phyloP scores from a whole-genome alignment of 2,113 vertebrate species.

The Pangasianodon gigas region DNA sequence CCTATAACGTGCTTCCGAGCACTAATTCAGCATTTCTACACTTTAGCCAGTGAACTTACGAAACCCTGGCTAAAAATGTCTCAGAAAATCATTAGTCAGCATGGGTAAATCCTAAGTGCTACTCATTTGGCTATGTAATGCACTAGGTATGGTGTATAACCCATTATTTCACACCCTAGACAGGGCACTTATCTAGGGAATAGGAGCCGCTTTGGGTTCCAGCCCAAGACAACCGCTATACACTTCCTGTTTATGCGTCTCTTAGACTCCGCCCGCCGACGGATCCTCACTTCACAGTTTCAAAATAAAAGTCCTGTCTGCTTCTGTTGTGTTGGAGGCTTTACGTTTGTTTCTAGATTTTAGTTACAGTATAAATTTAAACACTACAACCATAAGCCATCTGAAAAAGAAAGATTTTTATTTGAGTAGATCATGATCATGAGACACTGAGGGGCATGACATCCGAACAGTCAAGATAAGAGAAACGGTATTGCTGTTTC shows the following conservation, averaged over 20 bases:
- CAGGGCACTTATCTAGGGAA: background rate
- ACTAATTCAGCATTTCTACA: background rate
- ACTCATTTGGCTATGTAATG: background rate
- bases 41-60: background rate
- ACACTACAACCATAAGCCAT: background rate
- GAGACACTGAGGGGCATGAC: background rate
- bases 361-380: background rate
- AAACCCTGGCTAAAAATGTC: background rate
- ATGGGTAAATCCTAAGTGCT: background rate
- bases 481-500: background rate
- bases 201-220: background rate
- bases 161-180: background rate
- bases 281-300: background rate
- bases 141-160: background rate
- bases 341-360: no score
- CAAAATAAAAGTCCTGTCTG: conserved; percentile 34
- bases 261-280: background rate
- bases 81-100: background rate
- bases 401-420: background rate
- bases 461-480: background rate
- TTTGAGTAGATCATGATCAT: background rate
- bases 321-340: background rate
- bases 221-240: background rate
- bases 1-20: background rate
- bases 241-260: conserved; percentile 31